Evolutionary conservation across 2,888 invertebrate species (phyloP).

Genomic region (Scaptomyza polygonia): DNA sequence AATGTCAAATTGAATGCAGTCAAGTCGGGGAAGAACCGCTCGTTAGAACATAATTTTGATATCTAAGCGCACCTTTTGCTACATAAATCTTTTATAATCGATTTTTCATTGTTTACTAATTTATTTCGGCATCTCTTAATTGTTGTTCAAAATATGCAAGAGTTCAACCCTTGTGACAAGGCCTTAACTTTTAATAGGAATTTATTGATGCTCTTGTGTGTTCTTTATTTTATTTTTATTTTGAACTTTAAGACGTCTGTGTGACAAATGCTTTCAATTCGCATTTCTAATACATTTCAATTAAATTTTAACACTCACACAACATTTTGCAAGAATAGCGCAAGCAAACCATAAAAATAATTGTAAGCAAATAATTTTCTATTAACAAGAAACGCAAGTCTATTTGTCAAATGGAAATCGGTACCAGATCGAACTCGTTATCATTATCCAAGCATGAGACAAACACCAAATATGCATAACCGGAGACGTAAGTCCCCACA

Average conservation of each 20-base stretch:
- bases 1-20: not conserved
- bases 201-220: slow-evolving; percentile 44
- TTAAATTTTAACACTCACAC: slow-evolving; percentile 55
- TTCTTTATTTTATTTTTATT: slow-evolving; percentile 3
- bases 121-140: slow-evolving; percentile 5
- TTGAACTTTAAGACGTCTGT: slow-evolving; percentile 6
- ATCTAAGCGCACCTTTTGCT: not conserved
- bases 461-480: slow-evolving; percentile 46
- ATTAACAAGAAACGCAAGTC: slow-evolving; percentile 53
- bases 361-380: slow-evolving; percentile 77
- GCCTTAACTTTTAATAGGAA: slow-evolving; percentile 29
- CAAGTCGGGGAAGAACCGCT: not conserved
- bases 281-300: slow-evolving; percentile 64
- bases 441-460: slow-evolving; percentile 65
- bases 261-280: slow-evolving; percentile 51
- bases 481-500: slow-evolving; percentile 31
- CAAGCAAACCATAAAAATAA: slow-evolving; percentile 39
- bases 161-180: slow-evolving; percentile 13
- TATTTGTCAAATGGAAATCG: slow-evolving; percentile 51
- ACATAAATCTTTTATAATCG: slow-evolving; percentile 8
- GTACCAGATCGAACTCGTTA: slow-evolving; percentile 74
- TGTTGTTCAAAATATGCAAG: slow-evolving; percentile 17
- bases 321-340: slow-evolving; percentile 41
- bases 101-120: slow-evolving; percentile 7
- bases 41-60: not conserved